Evolutionary conservation across 53 echinoderm and acorn worm genomes (phyloP).

Genomic region (Zoroaster sp.): DNA sequence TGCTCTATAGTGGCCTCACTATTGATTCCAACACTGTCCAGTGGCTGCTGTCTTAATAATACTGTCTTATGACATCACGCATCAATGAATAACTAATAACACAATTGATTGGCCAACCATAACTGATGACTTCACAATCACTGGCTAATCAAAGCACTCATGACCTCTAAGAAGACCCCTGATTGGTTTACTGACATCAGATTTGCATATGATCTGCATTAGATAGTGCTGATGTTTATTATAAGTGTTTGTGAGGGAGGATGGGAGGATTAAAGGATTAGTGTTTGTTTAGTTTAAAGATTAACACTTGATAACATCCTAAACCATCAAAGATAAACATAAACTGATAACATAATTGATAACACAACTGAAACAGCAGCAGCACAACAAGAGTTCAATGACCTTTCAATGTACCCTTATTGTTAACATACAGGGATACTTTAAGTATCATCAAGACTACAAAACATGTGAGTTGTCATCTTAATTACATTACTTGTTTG

Average conservation of each 20-base stretch:
- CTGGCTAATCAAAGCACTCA: conserved; percentile 1
- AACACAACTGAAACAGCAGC: too few species aligned
- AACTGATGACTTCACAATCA: conserved; percentile 14
- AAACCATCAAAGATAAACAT: background rate
- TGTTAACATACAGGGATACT: too few species aligned
- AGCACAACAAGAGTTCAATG: too few species aligned
- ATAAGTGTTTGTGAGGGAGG: background rate
- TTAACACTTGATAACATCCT: background rate
- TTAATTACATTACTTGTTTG: too few species aligned
- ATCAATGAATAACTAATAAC: background rate
- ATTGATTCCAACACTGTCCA: background rate
- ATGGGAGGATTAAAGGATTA: background rate
- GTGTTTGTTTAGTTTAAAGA: background rate
- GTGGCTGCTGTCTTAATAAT: background rate
- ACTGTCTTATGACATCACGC: background rate
- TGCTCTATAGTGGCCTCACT: too few species aligned
- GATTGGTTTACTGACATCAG: background rate
- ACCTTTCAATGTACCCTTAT: too few species aligned
- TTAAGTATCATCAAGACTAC: too few species aligned
- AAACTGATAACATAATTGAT: too few species aligned
- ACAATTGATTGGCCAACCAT: conserved; percentile 37
- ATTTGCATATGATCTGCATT: background rate
- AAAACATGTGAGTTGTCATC: too few species aligned
- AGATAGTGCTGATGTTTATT: background rate
- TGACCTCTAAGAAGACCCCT: background rate